Evolutionary conservation across 2,888 invertebrate species (phyloP).

Genomic region (Pemphredon lugubris): DNA sequence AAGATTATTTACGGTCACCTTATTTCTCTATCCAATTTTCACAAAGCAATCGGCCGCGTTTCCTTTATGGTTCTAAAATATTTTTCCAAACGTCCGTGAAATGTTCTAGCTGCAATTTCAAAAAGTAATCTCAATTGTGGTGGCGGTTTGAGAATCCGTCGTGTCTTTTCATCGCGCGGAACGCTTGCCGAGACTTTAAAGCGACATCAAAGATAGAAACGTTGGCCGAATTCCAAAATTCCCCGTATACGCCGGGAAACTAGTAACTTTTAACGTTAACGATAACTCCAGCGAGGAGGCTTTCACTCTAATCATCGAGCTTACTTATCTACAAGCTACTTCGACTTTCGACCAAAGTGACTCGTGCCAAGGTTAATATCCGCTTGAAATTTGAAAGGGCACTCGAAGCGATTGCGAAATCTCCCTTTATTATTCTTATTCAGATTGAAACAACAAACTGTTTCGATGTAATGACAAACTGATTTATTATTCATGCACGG

Average conservation of each 20-base stretch:
- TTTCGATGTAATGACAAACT: slow-evolving; percentile 17
- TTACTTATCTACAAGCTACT: neutral
- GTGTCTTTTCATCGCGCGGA: neutral
- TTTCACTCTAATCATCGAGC: neutral
- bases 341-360: slow-evolving; percentile 5
- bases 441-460: slow-evolving; percentile 37
- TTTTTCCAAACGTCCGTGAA: too few relatives aligned
- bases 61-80: too few relatives aligned
- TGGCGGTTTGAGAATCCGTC: slow-evolving; percentile 5
- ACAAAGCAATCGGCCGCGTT: too few relatives aligned
- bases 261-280: too few relatives aligned
- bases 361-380: slow-evolving; percentile 24
- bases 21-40: too few relatives aligned
- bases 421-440: slow-evolving; percentile 36
- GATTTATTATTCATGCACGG: slow-evolving; percentile 33
- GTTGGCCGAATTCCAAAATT: slow-evolving; percentile 6
- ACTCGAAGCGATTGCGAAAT: slow-evolving; percentile 19
- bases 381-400: slow-evolving; percentile 8
- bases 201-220: slow-evolving; percentile 8
- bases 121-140: too few relatives aligned
- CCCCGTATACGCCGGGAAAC: neutral
- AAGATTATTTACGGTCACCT: too few relatives aligned
- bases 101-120: too few relatives aligned
- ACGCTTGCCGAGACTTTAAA: neutral
- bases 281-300: neutral